Evolutionary conservation across 2,797 vertebrate genomes (phyloP).

Genomic region (Tokudaia tokunoshimensis): DNA sequence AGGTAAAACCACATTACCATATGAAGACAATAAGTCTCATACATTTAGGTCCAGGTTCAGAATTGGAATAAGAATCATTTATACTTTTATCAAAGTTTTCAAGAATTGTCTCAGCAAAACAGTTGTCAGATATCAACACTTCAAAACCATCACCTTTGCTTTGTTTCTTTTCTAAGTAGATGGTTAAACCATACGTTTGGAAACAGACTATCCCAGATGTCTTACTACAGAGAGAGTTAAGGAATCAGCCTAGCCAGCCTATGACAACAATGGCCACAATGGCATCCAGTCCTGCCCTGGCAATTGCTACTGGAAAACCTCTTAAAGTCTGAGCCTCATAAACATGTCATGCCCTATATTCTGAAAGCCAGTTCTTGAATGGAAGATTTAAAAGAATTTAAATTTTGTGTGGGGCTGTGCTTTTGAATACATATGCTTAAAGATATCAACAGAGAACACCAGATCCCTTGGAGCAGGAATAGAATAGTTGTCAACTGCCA

Average conservation of each 20-base stretch:
- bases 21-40: neutral
- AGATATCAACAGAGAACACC: neutral
- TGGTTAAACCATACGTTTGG: neutral
- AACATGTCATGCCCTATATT: neutral
- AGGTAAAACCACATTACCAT: neutral
- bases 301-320: neutral
- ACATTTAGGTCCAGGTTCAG: neutral
- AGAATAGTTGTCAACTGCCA: neutral
- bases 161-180: slow-evolving; percentile 21
- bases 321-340: neutral
- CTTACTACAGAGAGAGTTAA: neutral
- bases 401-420: neutral
- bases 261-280: neutral
- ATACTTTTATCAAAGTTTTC: slow-evolving; percentile 40
- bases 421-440: neutral
- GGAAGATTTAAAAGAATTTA: neutral
- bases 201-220: neutral
- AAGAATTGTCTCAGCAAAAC: slow-evolving; percentile 52
- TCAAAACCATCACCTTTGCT: neutral
- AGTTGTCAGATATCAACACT: slow-evolving; percentile 33
- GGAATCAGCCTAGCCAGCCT: neutral
- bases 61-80: neutral
- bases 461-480: neutral
- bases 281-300: neutral
- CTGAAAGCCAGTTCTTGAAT: slow-evolving; percentile 25